Evolutionary conservation across 2,888 invertebrate genomes (phyloP).

Genomic region (Hydrotaea cyrtoneurina): DNA sequence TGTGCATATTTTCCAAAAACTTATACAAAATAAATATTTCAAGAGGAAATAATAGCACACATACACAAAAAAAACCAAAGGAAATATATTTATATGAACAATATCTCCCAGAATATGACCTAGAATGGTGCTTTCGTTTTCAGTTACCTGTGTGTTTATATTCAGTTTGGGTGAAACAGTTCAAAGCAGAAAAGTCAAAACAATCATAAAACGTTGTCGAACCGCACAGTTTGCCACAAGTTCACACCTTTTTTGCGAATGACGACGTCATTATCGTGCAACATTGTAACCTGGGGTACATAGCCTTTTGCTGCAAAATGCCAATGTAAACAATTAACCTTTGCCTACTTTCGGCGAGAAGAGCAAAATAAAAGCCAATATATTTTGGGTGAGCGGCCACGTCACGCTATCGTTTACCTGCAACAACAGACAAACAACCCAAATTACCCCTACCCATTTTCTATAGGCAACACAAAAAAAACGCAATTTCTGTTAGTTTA

Average conservation of each 20-base stretch:
- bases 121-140: neutral
- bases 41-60: neutral
- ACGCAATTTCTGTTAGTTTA: neutral
- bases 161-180: neutral
- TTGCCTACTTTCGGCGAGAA: constrained; percentile 59
- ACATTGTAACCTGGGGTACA: neutral
- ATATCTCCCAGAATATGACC: constrained; percentile 1
- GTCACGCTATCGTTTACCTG: neutral
- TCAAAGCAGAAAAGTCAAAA: constrained; percentile 19
- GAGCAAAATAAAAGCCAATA: neutral
- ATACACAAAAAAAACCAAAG: constrained; percentile 4
- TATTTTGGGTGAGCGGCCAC: neutral
- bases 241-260: neutral
- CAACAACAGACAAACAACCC: no score
- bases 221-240: neutral
- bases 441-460: no score
- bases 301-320: constrained; percentile 41
- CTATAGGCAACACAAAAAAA: no score
- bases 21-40: neutral
- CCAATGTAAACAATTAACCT: constrained; percentile 60
- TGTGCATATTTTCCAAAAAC: constrained; percentile 3
- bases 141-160: neutral
- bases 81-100: neutral
- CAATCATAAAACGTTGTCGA: neutral
- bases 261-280: constrained; percentile 10